Conservation (phyloP, 1,140 invertebrate genomes). For the Proctacanthus coquilletti region DNA sequence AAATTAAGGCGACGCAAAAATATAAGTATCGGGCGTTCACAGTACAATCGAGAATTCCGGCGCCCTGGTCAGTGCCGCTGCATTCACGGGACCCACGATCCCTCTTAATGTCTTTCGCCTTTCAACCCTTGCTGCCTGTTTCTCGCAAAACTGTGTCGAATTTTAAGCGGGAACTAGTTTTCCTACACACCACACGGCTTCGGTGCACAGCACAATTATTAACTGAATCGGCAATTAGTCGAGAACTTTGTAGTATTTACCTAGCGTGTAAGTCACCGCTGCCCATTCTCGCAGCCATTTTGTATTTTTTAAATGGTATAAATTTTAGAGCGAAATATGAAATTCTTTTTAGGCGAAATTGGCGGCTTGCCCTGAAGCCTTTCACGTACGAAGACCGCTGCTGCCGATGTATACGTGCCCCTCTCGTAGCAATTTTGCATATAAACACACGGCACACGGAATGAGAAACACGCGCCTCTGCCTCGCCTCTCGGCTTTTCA, state of each 20-base stretch:
- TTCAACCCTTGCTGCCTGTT: slow-evolving; percentile 15
- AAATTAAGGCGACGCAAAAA: not conserved
- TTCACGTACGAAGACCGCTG: no score
- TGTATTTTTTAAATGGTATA: slow-evolving; percentile 32
- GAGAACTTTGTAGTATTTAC: slow-evolving; percentile 28
- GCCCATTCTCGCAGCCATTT: slow-evolving; percentile 31
- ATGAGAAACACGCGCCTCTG: no score
- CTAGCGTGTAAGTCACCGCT: slow-evolving; percentile 31
- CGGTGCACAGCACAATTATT: slow-evolving; percentile 5
- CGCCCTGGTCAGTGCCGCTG: slow-evolving; percentile 8
- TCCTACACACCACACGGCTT: slow-evolving; percentile 8
- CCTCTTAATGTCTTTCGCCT: slow-evolving; percentile 6
- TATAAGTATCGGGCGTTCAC: not conserved
- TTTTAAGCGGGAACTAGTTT: slow-evolving; percentile 9
- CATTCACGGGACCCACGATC: slow-evolving; percentile 9
- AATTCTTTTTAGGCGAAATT: no score
- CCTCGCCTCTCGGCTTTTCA: no score
- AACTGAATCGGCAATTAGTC: not conserved
- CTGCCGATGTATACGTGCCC: no score
- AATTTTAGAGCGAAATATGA: no score
- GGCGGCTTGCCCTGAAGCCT: no score
- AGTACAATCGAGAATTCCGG: slow-evolving; percentile 11
- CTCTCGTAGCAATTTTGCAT: no score
- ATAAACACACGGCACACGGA: no score
- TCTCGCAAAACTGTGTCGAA: slow-evolving; percentile 21